Evolutionary conservation across 2,888 invertebrate genomes (phyloP).

Genomic region (Emmelina monodactyla): DNA sequence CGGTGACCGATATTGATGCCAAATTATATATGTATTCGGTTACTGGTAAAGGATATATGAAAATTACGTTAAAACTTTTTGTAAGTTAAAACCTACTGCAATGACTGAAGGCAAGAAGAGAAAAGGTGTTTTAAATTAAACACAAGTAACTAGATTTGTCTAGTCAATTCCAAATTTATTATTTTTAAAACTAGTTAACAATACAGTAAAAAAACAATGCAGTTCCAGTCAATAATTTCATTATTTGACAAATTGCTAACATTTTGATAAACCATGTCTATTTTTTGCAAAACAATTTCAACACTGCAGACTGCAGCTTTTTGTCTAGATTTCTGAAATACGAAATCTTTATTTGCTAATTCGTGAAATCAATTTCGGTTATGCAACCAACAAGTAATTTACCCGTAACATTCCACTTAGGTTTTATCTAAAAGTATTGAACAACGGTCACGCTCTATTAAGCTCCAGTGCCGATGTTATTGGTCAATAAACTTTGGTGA

Average conservation of each 20-base stretch:
- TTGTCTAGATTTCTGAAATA: too few species aligned
- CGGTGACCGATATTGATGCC: constrained; percentile 53
- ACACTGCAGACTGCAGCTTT: constrained; percentile 1
- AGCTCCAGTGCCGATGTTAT: constrained; percentile 12
- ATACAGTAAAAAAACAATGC: constrained; percentile 23
- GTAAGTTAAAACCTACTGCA: too few species aligned
- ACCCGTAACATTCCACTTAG: constrained; percentile 37
- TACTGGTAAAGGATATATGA: too few species aligned
- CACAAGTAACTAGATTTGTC: too few species aligned
- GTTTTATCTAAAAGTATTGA: constrained; percentile 39
- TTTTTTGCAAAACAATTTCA: constrained; percentile 4
- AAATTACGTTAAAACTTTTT: too few species aligned
- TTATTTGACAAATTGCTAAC: background rate
- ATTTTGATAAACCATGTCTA: too few species aligned
- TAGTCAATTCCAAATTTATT: background rate
- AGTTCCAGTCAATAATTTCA: constrained; percentile 4
- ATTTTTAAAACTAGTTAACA: constrained; percentile 65
- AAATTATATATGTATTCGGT: constrained; percentile 36
- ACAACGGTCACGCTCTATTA: constrained; percentile 57
- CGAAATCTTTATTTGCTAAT: constrained; percentile 16
- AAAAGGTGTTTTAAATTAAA: too few species aligned
- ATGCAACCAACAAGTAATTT: constrained; percentile 38
- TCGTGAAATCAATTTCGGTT: constrained; percentile 48
- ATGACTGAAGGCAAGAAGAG: too few species aligned
- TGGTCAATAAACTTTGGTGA: constrained; percentile 9